Conservation (phyloP, 1,140 invertebrate genomes). For the Wiebesia pumilae region DNA sequence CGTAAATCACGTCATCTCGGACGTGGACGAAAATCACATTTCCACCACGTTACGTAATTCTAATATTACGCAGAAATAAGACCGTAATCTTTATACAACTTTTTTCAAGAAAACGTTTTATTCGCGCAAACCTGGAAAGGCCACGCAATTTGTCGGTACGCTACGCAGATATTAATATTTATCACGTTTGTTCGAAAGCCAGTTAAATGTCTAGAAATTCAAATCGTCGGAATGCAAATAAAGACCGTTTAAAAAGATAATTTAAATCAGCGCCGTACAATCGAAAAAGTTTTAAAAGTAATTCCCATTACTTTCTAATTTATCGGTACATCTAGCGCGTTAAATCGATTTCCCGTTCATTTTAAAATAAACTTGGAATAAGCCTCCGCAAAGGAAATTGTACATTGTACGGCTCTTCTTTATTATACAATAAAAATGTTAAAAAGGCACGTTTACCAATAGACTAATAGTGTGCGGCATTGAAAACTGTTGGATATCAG, state of each 20-base stretch:
- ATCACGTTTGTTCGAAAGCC: not conserved
- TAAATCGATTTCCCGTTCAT: not conserved
- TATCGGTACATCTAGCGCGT: not conserved
- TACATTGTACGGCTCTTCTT: not conserved
- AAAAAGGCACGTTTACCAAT: not conserved
- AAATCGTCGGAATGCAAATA: not conserved
- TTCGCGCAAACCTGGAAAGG: not conserved
- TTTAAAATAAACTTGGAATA: not conserved
- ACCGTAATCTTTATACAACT: not conserved
- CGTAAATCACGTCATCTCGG: not conserved
- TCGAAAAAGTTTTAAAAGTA: not conserved
- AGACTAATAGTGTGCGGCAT: not conserved
- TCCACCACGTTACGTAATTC: not conserved
- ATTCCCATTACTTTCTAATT: not conserved
- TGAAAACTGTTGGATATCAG: not conserved
- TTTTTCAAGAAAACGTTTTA: not conserved
- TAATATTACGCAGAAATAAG: not conserved
- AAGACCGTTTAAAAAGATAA: not conserved
- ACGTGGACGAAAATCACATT: no score
- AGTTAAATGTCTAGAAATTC: not conserved
- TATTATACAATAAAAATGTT: conserved; percentile 19
- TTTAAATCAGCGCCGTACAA: not conserved
- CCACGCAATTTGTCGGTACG: not conserved
- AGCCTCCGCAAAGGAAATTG: not conserved
- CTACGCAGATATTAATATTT: not conserved